Conservation (phyloP, 1,140 invertebrate genomes). For the Diabrotica undecimpunctata region DNA sequence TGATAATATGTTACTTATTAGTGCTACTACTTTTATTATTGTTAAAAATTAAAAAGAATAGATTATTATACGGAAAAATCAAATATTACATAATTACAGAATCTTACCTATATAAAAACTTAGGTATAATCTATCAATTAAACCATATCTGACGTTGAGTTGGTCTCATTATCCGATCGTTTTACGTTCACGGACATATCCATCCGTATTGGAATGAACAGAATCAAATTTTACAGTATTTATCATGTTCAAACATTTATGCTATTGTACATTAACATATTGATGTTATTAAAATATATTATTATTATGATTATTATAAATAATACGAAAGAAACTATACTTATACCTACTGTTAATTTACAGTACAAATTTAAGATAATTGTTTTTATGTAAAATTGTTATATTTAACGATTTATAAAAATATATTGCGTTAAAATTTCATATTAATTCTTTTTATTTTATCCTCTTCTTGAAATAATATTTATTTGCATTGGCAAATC, state of each 20-base stretch:
- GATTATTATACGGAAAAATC: slow-evolving; percentile 15
- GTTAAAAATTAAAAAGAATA: not conserved
- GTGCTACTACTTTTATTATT: slow-evolving; percentile 12
- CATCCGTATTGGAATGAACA: not conserved
- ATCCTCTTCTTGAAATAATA: not conserved
- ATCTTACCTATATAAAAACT: not conserved
- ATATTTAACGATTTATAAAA: slow-evolving; percentile 38
- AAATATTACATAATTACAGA: slow-evolving; percentile 4
- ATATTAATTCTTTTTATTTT: not conserved
- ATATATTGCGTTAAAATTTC: slow-evolving; percentile 31
- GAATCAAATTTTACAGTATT: slow-evolving; percentile 31
- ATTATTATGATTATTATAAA: slow-evolving; percentile 14
- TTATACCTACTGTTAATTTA: slow-evolving; percentile 34
- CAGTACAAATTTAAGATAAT: slow-evolving; percentile 37
- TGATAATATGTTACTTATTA: slow-evolving; percentile 24
- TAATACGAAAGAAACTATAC: slow-evolving; percentile 32
- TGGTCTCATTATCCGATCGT: not conserved
- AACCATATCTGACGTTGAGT: not conserved
- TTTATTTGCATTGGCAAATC: too few species aligned
- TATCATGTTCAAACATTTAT: slow-evolving; percentile 26
- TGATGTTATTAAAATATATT: slow-evolving; percentile 31
- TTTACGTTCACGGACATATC: slow-evolving; percentile 5
- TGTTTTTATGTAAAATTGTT: slow-evolving; percentile 39
- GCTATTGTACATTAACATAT: slow-evolving; percentile 32
- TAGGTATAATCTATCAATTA: not conserved